These are phyloP conservation scores for Paradoxurus hermaphroditus DNA, from an alignment of 2,113 vertebrate species.

Conservation along the genomic window DNA sequence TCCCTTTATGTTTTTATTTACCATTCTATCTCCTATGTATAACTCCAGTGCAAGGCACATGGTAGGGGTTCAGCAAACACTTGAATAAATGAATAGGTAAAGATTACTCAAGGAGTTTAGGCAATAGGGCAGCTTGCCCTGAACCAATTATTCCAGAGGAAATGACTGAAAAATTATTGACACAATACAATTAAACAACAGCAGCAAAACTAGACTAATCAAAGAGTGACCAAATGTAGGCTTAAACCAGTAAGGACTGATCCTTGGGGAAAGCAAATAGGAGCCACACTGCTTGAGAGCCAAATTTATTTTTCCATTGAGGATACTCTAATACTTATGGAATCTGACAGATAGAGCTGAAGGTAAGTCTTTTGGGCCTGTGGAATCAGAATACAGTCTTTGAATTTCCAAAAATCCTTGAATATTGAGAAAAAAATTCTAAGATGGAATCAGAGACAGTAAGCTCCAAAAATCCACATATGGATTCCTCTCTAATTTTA, in stretches of 20 bases:
- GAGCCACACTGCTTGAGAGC: neutral
- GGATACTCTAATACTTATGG: neutral
- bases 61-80: neutral
- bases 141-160: neutral
- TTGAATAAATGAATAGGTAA: neutral
- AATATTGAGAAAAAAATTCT: neutral
- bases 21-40: neutral
- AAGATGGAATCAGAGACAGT: neutral
- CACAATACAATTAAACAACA: neutral
- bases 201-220: neutral
- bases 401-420: neutral
- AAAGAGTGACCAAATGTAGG: neutral
- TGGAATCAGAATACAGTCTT: neutral
- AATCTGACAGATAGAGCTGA: neutral
- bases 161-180: neutral
- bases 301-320: neutral
- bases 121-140: neutral
- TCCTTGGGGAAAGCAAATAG: neutral
- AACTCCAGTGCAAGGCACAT: neutral
- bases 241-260: neutral
- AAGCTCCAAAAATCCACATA: neutral
- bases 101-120: neutral
- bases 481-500: neutral
- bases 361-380: neutral
- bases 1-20: neutral